These are phyloP conservation scores for Venturia canescens DNA, from an alignment of 1,140 invertebrate species.

Conservation along the genomic window DNA sequence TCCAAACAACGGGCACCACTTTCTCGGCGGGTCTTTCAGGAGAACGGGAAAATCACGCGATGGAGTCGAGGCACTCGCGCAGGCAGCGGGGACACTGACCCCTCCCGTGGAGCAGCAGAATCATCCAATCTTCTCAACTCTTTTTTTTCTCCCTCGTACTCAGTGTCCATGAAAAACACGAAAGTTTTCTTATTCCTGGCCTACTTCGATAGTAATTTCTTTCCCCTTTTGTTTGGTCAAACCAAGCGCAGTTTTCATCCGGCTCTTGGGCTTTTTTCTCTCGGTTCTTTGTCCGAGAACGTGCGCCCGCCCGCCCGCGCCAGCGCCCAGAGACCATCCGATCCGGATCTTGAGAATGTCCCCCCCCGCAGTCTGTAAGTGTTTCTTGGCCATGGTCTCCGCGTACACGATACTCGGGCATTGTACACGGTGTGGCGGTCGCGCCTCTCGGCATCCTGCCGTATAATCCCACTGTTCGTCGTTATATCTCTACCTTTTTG, in stretches of 20 bases:
- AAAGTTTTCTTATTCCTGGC: background rate
- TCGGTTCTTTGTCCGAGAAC: background rate
- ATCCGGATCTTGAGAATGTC: constrained; percentile 16
- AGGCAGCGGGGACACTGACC: no score
- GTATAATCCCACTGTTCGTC: constrained; percentile 7
- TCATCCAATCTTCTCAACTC: no score
- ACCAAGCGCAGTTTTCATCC: background rate
- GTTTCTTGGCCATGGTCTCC: background rate
- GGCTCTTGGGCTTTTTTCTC: background rate
- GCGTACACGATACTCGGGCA: background rate
- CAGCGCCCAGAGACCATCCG: background rate
- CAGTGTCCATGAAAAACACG: no score
- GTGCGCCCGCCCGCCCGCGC: no score
- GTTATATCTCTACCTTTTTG: background rate
- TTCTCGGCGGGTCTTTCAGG: no score
- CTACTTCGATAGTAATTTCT: constrained; percentile 11
- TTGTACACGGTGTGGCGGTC: constrained; percentile 6
- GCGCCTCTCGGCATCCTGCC: constrained; percentile 1
- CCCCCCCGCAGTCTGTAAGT: background rate
- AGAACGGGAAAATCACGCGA: no score
- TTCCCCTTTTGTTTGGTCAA: background rate
- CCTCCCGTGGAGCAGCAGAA: no score
- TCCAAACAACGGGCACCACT: no score
- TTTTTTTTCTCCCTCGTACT: no score
- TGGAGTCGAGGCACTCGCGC: no score